Percentiles rank a stretch among this genome's conserved stretches.
Evolutionary conservation across 2,888 invertebrate genomes (phyloP).

Genomic region (Electrophaes corylata): DNA sequence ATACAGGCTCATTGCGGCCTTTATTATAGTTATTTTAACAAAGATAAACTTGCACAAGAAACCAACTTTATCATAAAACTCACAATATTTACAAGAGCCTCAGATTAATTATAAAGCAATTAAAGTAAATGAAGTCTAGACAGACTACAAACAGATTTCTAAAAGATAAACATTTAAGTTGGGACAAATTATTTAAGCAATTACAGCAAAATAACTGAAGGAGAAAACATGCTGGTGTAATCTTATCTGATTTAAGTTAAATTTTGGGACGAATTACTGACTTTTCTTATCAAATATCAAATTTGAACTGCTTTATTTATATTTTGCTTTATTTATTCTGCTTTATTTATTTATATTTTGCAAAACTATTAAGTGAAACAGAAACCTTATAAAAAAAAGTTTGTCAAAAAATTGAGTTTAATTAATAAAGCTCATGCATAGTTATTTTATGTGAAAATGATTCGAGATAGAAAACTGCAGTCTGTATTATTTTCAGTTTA

Average conservation of each 20-base stretch:
- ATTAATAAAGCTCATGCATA: too few relatives aligned
- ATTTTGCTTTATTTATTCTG: too few relatives aligned
- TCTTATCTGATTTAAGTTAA: constrained; percentile 24
- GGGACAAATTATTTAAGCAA: constrained; percentile 37
- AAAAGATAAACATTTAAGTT: constrained; percentile 42
- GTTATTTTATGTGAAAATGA: too few relatives aligned
- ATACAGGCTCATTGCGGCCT: too few relatives aligned
- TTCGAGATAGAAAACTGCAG: too few relatives aligned
- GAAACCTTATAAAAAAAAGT: neutral
- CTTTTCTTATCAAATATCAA: constrained; percentile 14
- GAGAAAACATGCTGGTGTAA: constrained; percentile 22
- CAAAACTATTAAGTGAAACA: neutral
- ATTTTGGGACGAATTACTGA: constrained; percentile 10
- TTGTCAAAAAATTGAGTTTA: too few relatives aligned
- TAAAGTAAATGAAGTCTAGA: constrained; percentile 45
- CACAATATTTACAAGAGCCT: constrained; percentile 24
- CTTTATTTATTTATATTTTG: neutral
- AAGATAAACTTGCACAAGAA: constrained; percentile 7
- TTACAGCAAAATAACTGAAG: constrained; percentile 33
- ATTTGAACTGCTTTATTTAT: neutral
- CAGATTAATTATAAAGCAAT: constrained; percentile 45
- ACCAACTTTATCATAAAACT: constrained; percentile 10
- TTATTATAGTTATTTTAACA: constrained; percentile 2
- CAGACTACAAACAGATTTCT: constrained; percentile 38
- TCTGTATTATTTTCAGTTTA: too few relatives aligned